A percentile compares a stretch with the other conserved stretches of the same genome.
phyloP scores from a whole-genome alignment of 64 coral and sea anemone genomes.

The Porites lutea region DNA sequence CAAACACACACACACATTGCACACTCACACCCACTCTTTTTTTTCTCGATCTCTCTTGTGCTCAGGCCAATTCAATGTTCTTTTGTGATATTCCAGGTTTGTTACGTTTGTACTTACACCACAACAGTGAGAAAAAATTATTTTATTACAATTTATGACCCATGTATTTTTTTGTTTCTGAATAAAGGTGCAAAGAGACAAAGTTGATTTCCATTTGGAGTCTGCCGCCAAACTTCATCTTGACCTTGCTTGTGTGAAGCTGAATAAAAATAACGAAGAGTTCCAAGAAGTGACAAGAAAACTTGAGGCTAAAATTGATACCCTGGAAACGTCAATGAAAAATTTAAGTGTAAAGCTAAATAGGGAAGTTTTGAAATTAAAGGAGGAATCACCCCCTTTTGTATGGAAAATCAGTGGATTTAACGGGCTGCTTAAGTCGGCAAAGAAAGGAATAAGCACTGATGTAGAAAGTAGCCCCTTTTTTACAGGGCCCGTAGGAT shows the following conservation, averaged over 20 bases:
- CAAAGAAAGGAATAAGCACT: not conserved
- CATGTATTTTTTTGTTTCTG: not conserved
- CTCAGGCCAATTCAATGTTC: no score
- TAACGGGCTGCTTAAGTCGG: not conserved
- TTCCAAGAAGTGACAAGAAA: not conserved
- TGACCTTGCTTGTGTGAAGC: constrained; percentile 7
- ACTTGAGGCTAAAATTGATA: not conserved
- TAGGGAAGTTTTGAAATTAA: not conserved
- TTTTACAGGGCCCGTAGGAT: not conserved
- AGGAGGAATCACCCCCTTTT: not conserved
- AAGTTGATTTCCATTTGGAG: not conserved
- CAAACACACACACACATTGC: not conserved
- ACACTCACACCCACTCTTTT: no score
- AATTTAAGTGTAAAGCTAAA: not conserved
- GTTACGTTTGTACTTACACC: no score
- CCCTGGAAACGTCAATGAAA: not conserved
- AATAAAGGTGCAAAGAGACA: not conserved
- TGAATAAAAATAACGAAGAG: not conserved
- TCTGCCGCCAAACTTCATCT: not conserved
- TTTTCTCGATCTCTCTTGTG: no score
- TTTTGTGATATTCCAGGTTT: no score
- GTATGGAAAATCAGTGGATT: constrained; percentile 11
- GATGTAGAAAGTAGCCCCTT: not conserved
- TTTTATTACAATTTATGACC: not conserved
- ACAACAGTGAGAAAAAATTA: no score